Conservation (phyloP, 2,888 invertebrate species). For the Empis stercorea region DNA sequence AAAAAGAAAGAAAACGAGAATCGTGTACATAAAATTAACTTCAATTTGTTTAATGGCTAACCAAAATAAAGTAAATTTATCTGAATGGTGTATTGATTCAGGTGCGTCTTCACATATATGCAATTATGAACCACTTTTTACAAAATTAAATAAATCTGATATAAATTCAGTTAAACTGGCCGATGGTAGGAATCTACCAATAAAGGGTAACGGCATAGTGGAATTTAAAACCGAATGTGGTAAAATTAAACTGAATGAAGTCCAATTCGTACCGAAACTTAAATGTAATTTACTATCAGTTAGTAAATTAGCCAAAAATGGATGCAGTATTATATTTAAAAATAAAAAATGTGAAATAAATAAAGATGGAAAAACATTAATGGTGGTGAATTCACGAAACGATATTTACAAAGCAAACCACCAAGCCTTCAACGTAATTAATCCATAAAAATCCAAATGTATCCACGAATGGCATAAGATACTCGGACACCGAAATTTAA, state of each 20-base stretch:
- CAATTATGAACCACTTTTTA: conserved; percentile 4
- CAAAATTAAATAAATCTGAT: not conserved
- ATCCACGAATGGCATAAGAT: conserved; percentile 13
- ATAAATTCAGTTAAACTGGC: not conserved
- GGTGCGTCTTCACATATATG: conserved; percentile 6
- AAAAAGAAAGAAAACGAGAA: not conserved
- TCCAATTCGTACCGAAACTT: conserved; percentile 6
- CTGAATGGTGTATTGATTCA: conserved; percentile 7
- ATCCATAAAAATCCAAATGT: conserved; percentile 1
- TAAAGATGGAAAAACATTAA: conserved; percentile 2
- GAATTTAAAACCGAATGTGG: conserved; percentile 2
- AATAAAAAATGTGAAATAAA: not conserved
- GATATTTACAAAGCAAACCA: not conserved
- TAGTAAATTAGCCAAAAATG: not conserved
- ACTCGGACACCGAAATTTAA: conserved; percentile 11
- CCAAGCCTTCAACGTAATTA: not conserved
- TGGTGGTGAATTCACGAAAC: not conserved
- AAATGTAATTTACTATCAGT: conserved; percentile 7
- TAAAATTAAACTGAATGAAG: not conserved
- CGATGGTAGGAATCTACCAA: conserved; percentile 1
- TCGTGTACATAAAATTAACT: not conserved
- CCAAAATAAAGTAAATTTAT: not conserved
- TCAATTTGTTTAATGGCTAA: not conserved
- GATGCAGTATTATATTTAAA: no score
- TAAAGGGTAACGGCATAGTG: not conserved